phyloP scores from a whole-genome alignment of 2,797 vertebrate species.

The Enteromius fasciolatus region DNA sequence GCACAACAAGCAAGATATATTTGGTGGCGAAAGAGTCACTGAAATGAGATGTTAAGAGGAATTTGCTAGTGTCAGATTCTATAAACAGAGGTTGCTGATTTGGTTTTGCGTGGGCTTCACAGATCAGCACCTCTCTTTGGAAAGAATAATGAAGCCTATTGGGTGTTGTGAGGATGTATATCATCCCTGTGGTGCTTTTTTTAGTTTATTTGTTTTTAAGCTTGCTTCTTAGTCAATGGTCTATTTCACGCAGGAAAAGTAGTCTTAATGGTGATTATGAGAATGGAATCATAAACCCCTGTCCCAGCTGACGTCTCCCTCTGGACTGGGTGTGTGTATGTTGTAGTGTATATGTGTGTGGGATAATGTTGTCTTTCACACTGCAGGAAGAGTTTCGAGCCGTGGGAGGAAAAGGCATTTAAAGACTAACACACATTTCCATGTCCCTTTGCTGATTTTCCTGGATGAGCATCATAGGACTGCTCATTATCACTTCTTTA shows the following conservation, averaged over 20 bases:
- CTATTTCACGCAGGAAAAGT: neutral
- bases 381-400: constrained; percentile 45
- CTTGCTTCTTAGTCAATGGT: constrained; percentile 3
- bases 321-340: constrained; percentile 51
- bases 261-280: constrained; percentile 23
- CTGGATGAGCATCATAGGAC: constrained; percentile 63
- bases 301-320: constrained; percentile 49
- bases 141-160: constrained; percentile 66
- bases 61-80: constrained; percentile 48
- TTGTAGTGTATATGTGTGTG: neutral
- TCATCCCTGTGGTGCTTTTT: constrained; percentile 53
- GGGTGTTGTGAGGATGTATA: constrained; percentile 70
- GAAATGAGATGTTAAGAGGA: constrained; percentile 31
- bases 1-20: constrained; percentile 11
- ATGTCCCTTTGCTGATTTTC: constrained; percentile 36
- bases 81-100: constrained; percentile 45
- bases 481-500: constrained; percentile 65
- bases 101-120: constrained; percentile 47
- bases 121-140: constrained; percentile 67
- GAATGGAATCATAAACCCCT: neutral
- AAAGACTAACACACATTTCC: constrained; percentile 29
- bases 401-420: constrained; percentile 42
- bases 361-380: constrained; percentile 48
- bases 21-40: neutral
- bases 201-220: neutral